Percentiles rank a stretch among this genome's conserved stretches.
phyloP scores from a whole-genome alignment of 92 coral and sea anemone genomes.

The Meandrina meandrites region DNA sequence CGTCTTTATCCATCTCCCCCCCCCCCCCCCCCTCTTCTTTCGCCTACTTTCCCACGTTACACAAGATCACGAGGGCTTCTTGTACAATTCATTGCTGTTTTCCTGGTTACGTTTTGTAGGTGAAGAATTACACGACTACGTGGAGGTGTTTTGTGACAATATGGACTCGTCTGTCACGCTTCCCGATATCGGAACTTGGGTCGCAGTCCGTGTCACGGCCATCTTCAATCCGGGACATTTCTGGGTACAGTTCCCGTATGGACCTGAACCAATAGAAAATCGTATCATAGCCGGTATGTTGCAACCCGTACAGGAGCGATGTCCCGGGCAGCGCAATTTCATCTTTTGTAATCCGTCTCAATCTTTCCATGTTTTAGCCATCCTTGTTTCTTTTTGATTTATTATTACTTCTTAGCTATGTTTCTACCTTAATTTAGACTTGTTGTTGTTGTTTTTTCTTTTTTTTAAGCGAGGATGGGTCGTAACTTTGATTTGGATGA shows the following conservation, averaged over 20 bases:
- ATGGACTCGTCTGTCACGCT: constrained; percentile 68
- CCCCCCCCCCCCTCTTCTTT: not conserved
- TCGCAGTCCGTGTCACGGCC: constrained; percentile 92
- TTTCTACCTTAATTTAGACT: not conserved
- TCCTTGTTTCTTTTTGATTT: not conserved
- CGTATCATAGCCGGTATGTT: constrained; percentile 80
- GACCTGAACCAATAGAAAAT: constrained; percentile 85
- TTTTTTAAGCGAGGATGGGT: constrained; percentile 16
- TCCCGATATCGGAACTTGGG: constrained; percentile 93
- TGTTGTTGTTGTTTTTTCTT: not conserved
- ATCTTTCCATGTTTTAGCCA: too few relatives aligned
- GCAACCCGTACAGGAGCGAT: too few relatives aligned
- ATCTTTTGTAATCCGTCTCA: not conserved
- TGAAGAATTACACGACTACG: constrained; percentile 54
- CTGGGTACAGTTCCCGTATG: constrained; percentile 98
- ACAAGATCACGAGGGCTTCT: not conserved
- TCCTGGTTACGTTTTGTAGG: constrained; percentile 9
- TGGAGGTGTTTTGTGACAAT: constrained; percentile 86
- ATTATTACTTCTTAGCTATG: too few relatives aligned
- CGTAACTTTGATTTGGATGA: constrained; percentile 1
- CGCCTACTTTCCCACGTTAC: not conserved
- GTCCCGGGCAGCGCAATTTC: not conserved
- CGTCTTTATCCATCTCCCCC: not conserved
- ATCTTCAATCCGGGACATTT: constrained; percentile 94
- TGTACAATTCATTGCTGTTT: not conserved